These are phyloP conservation scores for Trematocara unimaculatum DNA, from an alignment of 2,113 vertebrate genomes.

Conservation along the genomic window DNA sequence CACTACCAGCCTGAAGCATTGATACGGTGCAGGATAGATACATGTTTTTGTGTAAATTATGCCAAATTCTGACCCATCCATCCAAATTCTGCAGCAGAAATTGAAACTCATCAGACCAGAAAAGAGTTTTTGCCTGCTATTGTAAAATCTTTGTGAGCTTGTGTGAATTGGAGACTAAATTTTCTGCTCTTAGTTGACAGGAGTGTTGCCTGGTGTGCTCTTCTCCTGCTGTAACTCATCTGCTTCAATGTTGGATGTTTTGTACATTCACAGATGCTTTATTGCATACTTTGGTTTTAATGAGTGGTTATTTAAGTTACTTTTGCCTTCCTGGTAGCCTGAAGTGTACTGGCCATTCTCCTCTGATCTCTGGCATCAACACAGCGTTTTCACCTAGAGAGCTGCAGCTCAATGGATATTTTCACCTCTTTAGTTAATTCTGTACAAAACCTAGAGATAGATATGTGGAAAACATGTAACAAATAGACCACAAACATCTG, in stretches of 20 bases:
- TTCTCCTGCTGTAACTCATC: not conserved
- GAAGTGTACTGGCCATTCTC: not conserved
- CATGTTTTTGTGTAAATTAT: not conserved
- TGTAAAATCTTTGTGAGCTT: not conserved
- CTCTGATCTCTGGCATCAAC: not conserved
- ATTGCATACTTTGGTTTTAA: not conserved
- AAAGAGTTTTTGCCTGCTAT: not conserved
- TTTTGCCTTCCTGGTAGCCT: not conserved
- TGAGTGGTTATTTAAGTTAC: not conserved
- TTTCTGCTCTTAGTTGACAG: not conserved
- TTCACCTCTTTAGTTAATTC: not conserved
- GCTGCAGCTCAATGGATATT: not conserved
- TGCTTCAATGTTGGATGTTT: not conserved
- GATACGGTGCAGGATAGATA: not conserved
- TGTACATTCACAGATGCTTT: not conserved
- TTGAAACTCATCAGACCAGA: not conserved
- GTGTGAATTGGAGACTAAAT: not conserved
- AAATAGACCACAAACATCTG: not conserved
- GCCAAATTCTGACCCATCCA: not conserved
- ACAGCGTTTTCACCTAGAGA: fast-evolving
- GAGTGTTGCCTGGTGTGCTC: not conserved
- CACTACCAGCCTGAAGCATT: not conserved
- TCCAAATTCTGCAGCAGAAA: not conserved
- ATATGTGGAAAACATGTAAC: not conserved
- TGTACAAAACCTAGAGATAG: not conserved